These are phyloP conservation scores for Mormyrus proboscirostris DNA, from an alignment of 2,797 vertebrate species.

Conservation along the genomic window DNA sequence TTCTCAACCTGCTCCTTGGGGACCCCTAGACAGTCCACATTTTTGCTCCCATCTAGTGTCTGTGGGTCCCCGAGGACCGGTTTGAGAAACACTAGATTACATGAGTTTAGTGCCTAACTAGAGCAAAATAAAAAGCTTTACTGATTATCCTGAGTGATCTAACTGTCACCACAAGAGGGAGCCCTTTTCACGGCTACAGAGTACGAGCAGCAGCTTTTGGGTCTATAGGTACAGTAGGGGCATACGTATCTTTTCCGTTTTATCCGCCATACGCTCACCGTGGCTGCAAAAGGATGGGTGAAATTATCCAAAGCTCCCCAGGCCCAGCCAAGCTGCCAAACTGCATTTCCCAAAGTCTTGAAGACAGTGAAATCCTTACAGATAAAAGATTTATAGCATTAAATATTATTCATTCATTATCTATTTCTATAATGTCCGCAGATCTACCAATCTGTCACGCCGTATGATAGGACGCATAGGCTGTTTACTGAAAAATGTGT, in stretches of 20 bases:
- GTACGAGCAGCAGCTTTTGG: too few species aligned
- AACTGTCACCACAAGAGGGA: slow-evolving; percentile 19
- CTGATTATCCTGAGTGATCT: background rate
- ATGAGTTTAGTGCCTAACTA: background rate
- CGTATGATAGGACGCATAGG: background rate
- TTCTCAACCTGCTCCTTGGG: background rate
- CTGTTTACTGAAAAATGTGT: background rate
- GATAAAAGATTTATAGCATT: background rate
- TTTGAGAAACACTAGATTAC: background rate
- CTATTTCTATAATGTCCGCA: background rate
- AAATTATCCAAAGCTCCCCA: background rate
- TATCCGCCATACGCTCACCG: background rate
- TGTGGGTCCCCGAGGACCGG: background rate
- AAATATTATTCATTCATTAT: background rate
- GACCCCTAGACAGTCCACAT: background rate
- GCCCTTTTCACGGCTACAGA: background rate
- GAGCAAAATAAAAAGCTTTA: background rate
- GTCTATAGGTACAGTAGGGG: background rate
- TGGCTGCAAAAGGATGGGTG: background rate
- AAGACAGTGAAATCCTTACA: background rate
- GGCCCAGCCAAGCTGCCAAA: background rate
- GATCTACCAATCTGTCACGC: background rate
- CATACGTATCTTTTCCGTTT: background rate
- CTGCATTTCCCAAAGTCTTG: background rate
- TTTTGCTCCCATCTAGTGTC: background rate